phyloP scores from a whole-genome alignment of 2,888 invertebrate species.

The Sminthurides aquaticus region DNA sequence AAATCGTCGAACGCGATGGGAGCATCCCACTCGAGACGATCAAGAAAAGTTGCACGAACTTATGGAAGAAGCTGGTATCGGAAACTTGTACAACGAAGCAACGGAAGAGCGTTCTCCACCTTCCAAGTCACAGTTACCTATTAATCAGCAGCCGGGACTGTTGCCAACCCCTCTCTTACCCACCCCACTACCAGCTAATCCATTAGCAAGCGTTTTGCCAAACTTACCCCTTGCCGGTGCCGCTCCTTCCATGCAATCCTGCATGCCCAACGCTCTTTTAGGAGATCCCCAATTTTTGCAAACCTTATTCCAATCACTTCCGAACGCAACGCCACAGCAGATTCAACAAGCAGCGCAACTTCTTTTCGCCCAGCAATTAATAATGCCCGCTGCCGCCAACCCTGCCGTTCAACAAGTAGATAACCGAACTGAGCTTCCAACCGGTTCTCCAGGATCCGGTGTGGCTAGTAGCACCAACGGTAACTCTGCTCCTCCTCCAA shows the following conservation, averaged over 20 bases:
- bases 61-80: constrained; percentile 43
- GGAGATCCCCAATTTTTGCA: not conserved
- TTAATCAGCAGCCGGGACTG: not conserved
- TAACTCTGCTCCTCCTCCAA: constrained; percentile 6
- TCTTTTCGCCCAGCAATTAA: not conserved
- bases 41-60: constrained; percentile 42
- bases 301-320: not conserved
- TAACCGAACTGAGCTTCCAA: not conserved
- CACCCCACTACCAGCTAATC: not conserved
- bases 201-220: not conserved
- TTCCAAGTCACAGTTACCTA: not conserved
- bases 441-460: not conserved
- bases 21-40: constrained; percentile 40
- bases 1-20: constrained; percentile 34
- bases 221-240: not conserved
- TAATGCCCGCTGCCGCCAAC: not conserved
- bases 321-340: not conserved
- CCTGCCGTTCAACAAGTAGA: not conserved
- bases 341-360: not conserved
- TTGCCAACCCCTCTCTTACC: not conserved
- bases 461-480: not conserved
- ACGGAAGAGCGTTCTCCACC: constrained; percentile 19
- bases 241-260: not conserved
- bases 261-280: not conserved
- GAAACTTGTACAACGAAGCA: constrained; percentile 40